These are phyloP conservation scores for Nematopogon swammerdamellus DNA, from an alignment of 2,888 invertebrate species.

Conservation along the genomic window DNA sequence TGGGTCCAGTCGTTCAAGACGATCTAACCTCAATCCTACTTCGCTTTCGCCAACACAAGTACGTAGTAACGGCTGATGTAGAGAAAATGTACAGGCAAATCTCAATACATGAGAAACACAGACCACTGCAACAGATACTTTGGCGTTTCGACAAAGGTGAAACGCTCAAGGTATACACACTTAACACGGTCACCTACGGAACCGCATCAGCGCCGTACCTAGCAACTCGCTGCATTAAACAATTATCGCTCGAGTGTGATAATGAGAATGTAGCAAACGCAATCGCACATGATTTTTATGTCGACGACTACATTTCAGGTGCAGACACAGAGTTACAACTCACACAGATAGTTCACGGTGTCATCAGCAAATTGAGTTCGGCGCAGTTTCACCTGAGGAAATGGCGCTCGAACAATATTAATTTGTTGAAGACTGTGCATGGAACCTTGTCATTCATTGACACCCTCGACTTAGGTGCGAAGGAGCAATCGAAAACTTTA, in stretches of 20 bases:
- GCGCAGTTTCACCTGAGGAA: slow-evolving; percentile 13
- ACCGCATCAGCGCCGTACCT: slow-evolving; percentile 11
- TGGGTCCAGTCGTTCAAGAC: slow-evolving; percentile 16
- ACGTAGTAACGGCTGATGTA: slow-evolving; percentile 13
- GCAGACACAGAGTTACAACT: slow-evolving; percentile 5
- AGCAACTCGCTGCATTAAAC: slow-evolving; percentile 11
- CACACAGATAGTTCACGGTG: slow-evolving; percentile 3
- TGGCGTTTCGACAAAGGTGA: slow-evolving; percentile 10
- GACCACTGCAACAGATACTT: slow-evolving; percentile 5
- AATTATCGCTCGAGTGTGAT: slow-evolving; percentile 10
- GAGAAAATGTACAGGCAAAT: slow-evolving; percentile 15
- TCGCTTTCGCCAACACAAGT: too few relatives aligned
- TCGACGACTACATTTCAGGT: slow-evolving; percentile 13
- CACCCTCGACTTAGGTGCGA: too few relatives aligned
- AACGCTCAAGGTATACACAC: slow-evolving; percentile 9
- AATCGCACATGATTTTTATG: slow-evolving; percentile 11
- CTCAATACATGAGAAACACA: slow-evolving; percentile 6
- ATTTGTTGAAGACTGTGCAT: slow-evolving; percentile 7
- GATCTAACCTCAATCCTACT: slow-evolving; percentile 13
- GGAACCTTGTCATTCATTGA: too few relatives aligned
- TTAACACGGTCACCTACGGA: too few relatives aligned
- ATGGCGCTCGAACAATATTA: slow-evolving; percentile 12
- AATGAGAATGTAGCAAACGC: slow-evolving; percentile 7
- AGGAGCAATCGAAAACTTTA: too few relatives aligned
- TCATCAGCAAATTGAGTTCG: slow-evolving; percentile 4